phyloP scores from a whole-genome alignment of 2,888 invertebrate genomes.

The Slavum lentiscoides region DNA sequence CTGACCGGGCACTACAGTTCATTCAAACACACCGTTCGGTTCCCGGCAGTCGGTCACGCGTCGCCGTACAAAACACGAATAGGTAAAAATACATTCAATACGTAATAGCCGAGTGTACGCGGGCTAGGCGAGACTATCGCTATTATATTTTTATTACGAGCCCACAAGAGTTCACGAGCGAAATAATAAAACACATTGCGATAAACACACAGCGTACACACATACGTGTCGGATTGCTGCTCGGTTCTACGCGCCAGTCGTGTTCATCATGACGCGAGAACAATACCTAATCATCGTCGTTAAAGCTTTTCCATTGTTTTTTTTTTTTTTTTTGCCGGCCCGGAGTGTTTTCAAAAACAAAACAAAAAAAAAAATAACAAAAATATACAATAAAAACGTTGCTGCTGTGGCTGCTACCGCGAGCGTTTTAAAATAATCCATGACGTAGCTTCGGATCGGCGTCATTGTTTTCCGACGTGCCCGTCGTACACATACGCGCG shows the following conservation, averaged over 20 bases:
- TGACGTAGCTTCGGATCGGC: not conserved
- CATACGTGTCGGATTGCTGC: not conserved
- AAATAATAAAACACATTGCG: not conserved
- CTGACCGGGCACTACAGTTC: too few species aligned
- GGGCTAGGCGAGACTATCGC: too few species aligned
- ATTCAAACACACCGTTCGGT: too few species aligned
- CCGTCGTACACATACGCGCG: too few species aligned
- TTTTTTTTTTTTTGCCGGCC: too few species aligned
- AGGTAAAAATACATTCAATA: too few species aligned
- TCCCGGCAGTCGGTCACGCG: too few species aligned
- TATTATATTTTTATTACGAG: not conserved
- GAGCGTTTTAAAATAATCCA: not conserved
- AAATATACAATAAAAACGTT: too few species aligned
- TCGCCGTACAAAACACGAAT: too few species aligned
- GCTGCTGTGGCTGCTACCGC: not conserved
- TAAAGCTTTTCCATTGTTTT: conserved; percentile 24
- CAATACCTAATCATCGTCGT: not conserved
- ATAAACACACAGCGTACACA: too few species aligned
- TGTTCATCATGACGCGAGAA: not conserved
- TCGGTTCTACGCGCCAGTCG: not conserved
- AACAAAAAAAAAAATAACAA: not conserved
- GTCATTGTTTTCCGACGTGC: not conserved
- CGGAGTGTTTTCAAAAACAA: not conserved
- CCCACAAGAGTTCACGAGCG: not conserved
- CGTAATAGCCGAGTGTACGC: too few species aligned